Evolutionary conservation across 2,888 invertebrate genomes (phyloP), one percentile per base, ranked within the genome.

Genomic region (Bellardia bayeri): DNA sequence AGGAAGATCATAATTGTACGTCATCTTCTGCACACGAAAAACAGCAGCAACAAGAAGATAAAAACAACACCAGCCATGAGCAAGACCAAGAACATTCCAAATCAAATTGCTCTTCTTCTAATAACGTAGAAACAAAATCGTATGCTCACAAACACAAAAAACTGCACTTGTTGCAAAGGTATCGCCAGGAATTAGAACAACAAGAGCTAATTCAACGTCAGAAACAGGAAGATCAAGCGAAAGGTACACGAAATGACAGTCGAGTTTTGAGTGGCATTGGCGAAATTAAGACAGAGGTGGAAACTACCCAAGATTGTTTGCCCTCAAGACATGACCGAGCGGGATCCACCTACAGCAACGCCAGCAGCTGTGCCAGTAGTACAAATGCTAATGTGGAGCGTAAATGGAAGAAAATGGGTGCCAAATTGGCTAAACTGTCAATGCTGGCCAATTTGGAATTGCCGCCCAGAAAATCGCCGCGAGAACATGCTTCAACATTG

Each of bases 401-500:
- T 54, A 90, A 90, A 80, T 85, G 82, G 56, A 89, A 90, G 63
- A 90, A 89, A 49, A 91, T 90, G 45, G 90, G 91, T 13, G 91
- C 92, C 56, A 93, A 92, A 71, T 91, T 92, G 79, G 79, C 93
- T 51, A 89, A 92, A 82, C 89, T 92, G 4, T 89, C 92, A 23
- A 90, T 69, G 30, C 89, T 91, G 76, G 89, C 91, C 51, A 90
- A 89, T 84, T 87, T 90, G 40, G 93, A 93, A 72, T 89, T 93
- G 85, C 92, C 93, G 74, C 97, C 97, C 0, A 94, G 98, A 58
- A 98, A 98, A 91, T 97, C 97, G 0, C 98, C 98, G 0, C 94
- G 98, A 33, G 98, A 98, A 92, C 98, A 98, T 91, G 98, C 98
- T 0, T 97, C 97, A 0, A 98, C 98, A 0, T 93, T 97, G 85